These are phyloP conservation scores for Rhagium mordax DNA, from an alignment of 2,888 invertebrate genomes.

Conservation along the genomic window DNA sequence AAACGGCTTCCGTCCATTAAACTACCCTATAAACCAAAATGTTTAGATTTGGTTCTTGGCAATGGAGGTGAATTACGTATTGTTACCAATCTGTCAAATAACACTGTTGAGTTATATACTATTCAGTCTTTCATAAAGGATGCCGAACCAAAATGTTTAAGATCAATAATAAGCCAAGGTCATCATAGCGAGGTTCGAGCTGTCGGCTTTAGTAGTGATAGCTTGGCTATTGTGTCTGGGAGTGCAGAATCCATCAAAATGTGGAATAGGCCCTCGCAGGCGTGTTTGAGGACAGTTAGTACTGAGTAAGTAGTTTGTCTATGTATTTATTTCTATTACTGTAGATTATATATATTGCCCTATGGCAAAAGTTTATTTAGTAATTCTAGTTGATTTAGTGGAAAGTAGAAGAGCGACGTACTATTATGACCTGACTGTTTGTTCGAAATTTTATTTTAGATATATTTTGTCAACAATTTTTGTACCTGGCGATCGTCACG, in stretches of 20 bases:
- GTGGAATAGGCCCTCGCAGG: slow-evolving; percentile 88
- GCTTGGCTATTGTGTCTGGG: slow-evolving; percentile 88
- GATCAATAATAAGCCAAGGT: slow-evolving; percentile 82
- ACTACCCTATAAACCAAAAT: slow-evolving; percentile 80
- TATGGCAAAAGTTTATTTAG: too few species aligned
- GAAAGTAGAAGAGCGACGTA: too few species aligned
- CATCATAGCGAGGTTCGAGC: slow-evolving; percentile 93
- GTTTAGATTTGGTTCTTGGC: slow-evolving; percentile 80
- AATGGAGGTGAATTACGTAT: slow-evolving; percentile 81
- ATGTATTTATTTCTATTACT: slow-evolving; percentile 21
- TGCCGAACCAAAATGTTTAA: slow-evolving; percentile 74
- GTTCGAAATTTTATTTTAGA: slow-evolving; percentile 58
- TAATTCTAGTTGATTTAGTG: too few species aligned
- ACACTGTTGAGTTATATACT: slow-evolving; percentile 82
- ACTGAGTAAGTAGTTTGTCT: slow-evolving; percentile 60
- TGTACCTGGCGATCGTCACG: slow-evolving; percentile 92
- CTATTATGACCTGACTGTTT: too few species aligned
- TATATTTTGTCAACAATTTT: slow-evolving; percentile 84
- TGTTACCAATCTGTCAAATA: slow-evolving; percentile 79
- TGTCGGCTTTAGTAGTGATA: slow-evolving; percentile 92
- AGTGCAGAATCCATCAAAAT: slow-evolving; percentile 92
- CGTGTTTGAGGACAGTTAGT: slow-evolving; percentile 76
- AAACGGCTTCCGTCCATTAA: slow-evolving; percentile 79
- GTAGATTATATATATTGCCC: too few species aligned
- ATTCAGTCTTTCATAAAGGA: slow-evolving; percentile 71